Conservation (phyloP, 2,888 invertebrate species). For the Anoncus sp. region DNA sequence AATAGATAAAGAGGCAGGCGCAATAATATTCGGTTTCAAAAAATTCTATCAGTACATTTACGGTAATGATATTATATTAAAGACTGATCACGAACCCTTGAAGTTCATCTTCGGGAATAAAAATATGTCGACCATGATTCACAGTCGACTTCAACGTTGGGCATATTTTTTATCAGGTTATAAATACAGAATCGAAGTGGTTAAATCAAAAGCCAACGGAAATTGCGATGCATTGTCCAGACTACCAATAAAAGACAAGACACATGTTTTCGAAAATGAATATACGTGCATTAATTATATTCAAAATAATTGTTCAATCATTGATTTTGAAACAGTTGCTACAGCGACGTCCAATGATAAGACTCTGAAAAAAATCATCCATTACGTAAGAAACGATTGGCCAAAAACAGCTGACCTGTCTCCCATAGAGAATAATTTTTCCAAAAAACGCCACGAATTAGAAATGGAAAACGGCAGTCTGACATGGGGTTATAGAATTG, state of each 20-base stretch:
- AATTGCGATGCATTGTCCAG: conserved; percentile 36
- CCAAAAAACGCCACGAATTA: conserved; percentile 34
- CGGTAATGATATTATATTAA: conserved; percentile 47
- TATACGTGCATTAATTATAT: conserved; percentile 43
- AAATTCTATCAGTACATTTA: conserved; percentile 53
- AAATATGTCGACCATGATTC: conserved; percentile 48
- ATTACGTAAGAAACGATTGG: conserved; percentile 40
- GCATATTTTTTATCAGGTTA: conserved; percentile 56
- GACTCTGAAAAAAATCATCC: conserved; percentile 37
- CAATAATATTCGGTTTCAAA: conserved; percentile 59
- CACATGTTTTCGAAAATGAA: conserved; percentile 47
- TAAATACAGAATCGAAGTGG: conserved; percentile 51
- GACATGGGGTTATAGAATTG: conserved; percentile 41
- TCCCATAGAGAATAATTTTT: conserved; percentile 30
- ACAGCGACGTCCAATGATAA: conserved; percentile 31
- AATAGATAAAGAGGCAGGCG: conserved; percentile 59
- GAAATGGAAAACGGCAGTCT: conserved; percentile 41
- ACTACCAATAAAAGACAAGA: conserved; percentile 13
- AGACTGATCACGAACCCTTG: conserved; percentile 55
- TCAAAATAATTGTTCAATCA: conserved; percentile 11
- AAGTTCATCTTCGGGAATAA: conserved; percentile 53
- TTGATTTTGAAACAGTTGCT: conserved; percentile 28
- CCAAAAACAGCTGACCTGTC: conserved; percentile 31
- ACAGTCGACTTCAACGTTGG: conserved; percentile 51
- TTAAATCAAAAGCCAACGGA: conserved; percentile 52